Conservation (phyloP, 1,140 invertebrate genomes). For the Calephelis virginiensis region DNA sequence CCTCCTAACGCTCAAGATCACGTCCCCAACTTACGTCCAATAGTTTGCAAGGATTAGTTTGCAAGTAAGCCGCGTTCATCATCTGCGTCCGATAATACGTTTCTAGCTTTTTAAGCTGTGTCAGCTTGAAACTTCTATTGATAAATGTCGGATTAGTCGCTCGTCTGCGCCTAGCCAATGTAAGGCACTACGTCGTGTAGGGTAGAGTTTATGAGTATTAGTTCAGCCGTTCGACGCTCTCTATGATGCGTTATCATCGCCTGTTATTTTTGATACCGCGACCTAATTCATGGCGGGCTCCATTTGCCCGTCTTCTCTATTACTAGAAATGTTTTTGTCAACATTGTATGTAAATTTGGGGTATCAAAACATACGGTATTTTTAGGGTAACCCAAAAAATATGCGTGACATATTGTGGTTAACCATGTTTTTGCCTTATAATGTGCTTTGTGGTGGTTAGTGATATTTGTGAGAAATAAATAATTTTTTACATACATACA, state of each 20-base stretch:
- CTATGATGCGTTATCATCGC: conserved; percentile 60
- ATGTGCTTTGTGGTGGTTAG: no score
- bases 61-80: no score
- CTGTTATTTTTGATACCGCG: conserved; percentile 40
- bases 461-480: no score
- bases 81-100: no score
- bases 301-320: conserved; percentile 13
- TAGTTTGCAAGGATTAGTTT: no score
- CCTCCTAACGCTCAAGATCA: neutral
- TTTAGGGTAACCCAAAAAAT: neutral
- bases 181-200: conserved; percentile 40
- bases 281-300: conserved; percentile 34
- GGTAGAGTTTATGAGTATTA: conserved; percentile 60
- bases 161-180: conserved; percentile 31
- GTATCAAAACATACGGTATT: neutral
- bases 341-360: neutral
- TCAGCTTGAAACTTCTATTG: no score
- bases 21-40: no score
- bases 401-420: neutral
- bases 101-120: no score
- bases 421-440: neutral
- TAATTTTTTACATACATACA: no score
- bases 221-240: conserved; percentile 49
- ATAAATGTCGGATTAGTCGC: conserved; percentile 25
- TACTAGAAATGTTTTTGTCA: conserved; percentile 8